A percentile compares a stretch with the other conserved stretches of the same genome.
Evolutionary conservation across 2,113 vertebrate genomes (phyloP).

Genomic region (Orthonyx spaldingii): DNA sequence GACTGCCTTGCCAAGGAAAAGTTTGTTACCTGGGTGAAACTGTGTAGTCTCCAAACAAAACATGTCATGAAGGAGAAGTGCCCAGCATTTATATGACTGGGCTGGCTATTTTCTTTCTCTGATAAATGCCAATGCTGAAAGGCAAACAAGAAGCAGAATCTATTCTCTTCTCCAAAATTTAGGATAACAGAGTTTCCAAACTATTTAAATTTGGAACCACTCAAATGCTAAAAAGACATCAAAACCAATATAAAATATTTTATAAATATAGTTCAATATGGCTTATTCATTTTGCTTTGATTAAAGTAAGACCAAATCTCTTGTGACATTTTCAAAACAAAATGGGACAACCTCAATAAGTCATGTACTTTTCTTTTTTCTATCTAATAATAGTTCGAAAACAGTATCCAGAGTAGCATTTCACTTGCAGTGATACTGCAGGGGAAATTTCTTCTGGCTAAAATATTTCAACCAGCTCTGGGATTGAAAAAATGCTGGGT

Average conservation of each 20-base stretch:
- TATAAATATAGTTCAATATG: not conserved
- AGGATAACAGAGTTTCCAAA: not conserved
- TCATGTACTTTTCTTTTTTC: not conserved
- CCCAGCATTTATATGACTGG: not conserved
- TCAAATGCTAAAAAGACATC: not conserved
- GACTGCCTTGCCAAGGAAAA: not conserved
- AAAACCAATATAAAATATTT: not conserved
- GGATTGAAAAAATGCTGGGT: not conserved
- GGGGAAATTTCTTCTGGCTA: not conserved
- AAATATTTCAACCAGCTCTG: not conserved
- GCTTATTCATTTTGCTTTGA: constrained; percentile 27
- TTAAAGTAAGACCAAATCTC: constrained; percentile 21
- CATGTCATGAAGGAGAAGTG: not conserved
- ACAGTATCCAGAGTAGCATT: not conserved
- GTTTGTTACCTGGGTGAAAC: not conserved
- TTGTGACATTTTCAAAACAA: constrained; percentile 39
- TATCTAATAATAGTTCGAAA: constrained; percentile 20
- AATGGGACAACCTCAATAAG: constrained; percentile 46
- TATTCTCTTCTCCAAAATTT: not conserved
- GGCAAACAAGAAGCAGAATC: not conserved
- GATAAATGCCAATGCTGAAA: not conserved
- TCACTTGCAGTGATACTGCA: not conserved
- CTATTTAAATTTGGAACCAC: not conserved
- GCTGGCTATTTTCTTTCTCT: not conserved
- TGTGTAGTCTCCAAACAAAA: not conserved